These are phyloP conservation scores for Pluvialis apricaria DNA, from an alignment of 2,113 vertebrate species.

Conservation along the genomic window DNA sequence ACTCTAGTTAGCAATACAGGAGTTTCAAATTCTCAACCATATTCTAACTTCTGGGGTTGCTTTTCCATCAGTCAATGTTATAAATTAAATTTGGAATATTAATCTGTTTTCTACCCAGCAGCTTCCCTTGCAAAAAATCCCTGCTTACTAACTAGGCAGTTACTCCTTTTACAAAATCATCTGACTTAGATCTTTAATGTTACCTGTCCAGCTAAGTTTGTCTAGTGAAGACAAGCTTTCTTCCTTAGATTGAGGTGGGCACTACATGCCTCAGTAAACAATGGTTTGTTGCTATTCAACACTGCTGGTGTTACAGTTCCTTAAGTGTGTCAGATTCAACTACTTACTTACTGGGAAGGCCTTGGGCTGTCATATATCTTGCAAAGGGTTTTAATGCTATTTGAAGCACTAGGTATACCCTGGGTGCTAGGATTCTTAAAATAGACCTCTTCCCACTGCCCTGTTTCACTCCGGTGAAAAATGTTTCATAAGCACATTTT, in stretches of 20 bases:
- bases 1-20: neutral
- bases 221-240: neutral
- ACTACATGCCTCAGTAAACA: neutral
- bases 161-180: neutral
- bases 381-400: neutral
- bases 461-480: neutral
- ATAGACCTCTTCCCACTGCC: neutral
- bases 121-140: neutral
- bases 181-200: neutral
- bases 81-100: neutral
- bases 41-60: neutral
- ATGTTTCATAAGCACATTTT: neutral
- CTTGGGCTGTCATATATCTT: neutral
- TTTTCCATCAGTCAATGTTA: neutral
- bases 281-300: neutral
- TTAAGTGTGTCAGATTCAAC: neutral
- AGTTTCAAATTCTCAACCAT: neutral
- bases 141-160: neutral
- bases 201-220: neutral
- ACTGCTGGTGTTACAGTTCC: neutral
- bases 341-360: neutral
- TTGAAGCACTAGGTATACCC: neutral
- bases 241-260: neutral
- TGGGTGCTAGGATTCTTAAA: neutral
- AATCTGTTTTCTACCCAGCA: neutral